Evolutionary conservation across 2,113 vertebrate species (phyloP), one percentile per base, ranked within the genome.

Genomic region (Grantiella picta): DNA sequence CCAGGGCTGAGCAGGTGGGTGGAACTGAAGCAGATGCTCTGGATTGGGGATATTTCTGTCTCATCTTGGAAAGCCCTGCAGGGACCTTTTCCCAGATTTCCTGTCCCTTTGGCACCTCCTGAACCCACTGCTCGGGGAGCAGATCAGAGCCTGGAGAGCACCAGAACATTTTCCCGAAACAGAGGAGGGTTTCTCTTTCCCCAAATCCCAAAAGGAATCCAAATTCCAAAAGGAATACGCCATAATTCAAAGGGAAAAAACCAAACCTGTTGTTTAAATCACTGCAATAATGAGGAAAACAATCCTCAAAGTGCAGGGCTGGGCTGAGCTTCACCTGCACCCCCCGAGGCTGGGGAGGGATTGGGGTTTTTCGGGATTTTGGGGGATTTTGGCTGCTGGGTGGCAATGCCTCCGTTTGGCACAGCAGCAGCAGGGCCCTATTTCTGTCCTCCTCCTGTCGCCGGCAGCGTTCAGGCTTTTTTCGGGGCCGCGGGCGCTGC

Each of bases 391-490:
- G 57, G 49, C 40, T 79, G 29, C 57, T 8, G 49, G 15, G 12
- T n/a, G 78, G 28, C 35, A 45, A 33, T 17, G 23, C 7, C 66
- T 73, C 38, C 4, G 0, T 38, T 45, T 66, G 82, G 76, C 5
- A 5, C 35, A 14, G 79, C 49, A 36, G 72, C 28, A 73, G 54
- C 5, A 68, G 40, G 49, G 73, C 9, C 50, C 64, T 96, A 89
- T 94, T 95, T 92, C 89, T 86, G 89, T 66, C 80, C 3, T 64
- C 92, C 83, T 89, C 59, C 94, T 94, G 94, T 76, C 1, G 5
- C 82, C 59, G 66, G 20, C 52, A 65, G 36, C 45, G 61, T 64
- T 77, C 29, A 20, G 80, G 54, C 36, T 86, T 85, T 93, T 94
- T 78, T 6, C 2, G 76, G 81, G 92, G 72, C 36, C 44, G 89